Percentiles rank a stretch among this genome's conserved stretches.
Conservation (phyloP, 2,113 vertebrate genomes). For the Dinomys branickii region DNA sequence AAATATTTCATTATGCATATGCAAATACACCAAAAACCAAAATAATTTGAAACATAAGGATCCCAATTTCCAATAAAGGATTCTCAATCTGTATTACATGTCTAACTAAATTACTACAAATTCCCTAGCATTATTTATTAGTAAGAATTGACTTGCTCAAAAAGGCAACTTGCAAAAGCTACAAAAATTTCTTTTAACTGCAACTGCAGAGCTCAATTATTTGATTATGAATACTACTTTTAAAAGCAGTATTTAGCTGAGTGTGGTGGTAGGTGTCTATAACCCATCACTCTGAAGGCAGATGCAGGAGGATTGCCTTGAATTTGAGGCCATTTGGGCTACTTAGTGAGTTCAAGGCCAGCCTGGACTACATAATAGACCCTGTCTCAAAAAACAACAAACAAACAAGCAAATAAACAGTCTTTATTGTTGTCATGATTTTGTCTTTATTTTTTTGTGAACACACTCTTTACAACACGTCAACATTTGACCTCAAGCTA, state of each 20-base stretch:
- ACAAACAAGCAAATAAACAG: not conserved
- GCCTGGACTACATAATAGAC: not conserved
- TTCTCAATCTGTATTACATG: not conserved
- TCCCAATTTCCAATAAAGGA: not conserved
- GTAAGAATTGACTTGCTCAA: not conserved
- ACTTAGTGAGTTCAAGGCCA: not conserved
- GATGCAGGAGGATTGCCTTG: not conserved
- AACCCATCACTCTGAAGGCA: not conserved
- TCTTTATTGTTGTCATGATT: not conserved
- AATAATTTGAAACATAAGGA: not conserved
- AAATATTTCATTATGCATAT: not conserved
- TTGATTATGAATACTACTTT: not conserved
- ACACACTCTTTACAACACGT: rapidly evolving
- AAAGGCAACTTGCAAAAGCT: not conserved
- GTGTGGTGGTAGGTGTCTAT: not conserved
- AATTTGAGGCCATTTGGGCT: not conserved
- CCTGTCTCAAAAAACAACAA: not conserved
- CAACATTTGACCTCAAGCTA: not conserved
- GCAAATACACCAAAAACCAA: not conserved
- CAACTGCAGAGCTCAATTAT: not conserved
- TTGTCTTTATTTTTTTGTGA: not conserved
- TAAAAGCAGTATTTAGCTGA: not conserved
- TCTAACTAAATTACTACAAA: not conserved
- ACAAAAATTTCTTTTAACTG: not conserved
- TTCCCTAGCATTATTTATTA: not conserved